These are phyloP conservation scores for Agrochola macilenta DNA, from an alignment of 2,888 invertebrate genomes.

Conservation along the genomic window DNA sequence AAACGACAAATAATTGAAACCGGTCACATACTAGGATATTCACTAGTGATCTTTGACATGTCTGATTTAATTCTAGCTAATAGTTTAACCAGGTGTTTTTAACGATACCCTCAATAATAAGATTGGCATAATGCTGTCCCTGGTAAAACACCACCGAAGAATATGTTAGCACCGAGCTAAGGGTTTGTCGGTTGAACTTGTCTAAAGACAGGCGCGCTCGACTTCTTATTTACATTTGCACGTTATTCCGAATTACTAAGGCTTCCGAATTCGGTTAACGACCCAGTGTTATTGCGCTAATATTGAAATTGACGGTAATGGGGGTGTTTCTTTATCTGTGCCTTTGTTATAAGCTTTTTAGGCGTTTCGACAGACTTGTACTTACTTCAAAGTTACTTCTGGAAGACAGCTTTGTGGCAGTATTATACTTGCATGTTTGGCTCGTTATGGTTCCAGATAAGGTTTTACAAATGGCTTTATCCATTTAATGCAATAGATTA, in stretches of 20 bases:
- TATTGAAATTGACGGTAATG: constrained; percentile 54
- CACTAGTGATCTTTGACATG: not conserved
- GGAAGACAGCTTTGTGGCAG: not conserved
- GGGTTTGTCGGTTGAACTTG: constrained; percentile 5
- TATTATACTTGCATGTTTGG: not conserved
- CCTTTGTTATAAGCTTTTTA: constrained; percentile 38
- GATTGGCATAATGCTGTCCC: not conserved
- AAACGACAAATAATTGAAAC: not conserved
- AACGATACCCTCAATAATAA: not conserved
- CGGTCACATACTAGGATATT: no score
- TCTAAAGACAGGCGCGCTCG: constrained; percentile 23
- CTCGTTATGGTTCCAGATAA: not conserved
- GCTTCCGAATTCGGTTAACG: constrained; percentile 40
- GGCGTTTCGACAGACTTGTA: constrained; percentile 3
- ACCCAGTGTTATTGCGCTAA: constrained; percentile 49
- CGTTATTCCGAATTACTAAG: constrained; percentile 21
- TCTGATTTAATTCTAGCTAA: not conserved
- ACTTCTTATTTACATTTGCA: constrained; percentile 37
- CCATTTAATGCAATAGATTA: not conserved
- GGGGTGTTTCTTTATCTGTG: constrained; percentile 43
- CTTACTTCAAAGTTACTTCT: constrained; percentile 12
- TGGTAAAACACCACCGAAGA: not conserved
- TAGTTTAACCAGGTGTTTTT: not conserved
- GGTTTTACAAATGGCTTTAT: not conserved
- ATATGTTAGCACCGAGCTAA: constrained; percentile 11